Evolutionary conservation across 1,140 invertebrate genomes (phyloP).

Genomic region (Drosophila pseudoananassae): DNA sequence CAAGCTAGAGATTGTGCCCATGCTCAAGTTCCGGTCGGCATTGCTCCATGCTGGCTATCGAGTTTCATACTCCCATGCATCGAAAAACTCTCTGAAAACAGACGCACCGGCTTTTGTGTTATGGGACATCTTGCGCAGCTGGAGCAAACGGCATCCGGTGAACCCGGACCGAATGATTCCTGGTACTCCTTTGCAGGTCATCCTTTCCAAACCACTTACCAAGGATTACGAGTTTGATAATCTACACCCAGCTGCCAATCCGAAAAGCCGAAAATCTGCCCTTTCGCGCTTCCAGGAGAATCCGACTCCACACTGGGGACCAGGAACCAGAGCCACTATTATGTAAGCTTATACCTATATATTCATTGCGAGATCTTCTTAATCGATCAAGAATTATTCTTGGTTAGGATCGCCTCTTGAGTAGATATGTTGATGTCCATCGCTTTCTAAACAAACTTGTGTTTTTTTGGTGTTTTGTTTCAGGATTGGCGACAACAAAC

Average conservation of each 20-base stretch:
- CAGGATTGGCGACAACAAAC: conserved; percentile 86
- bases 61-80: conserved; percentile 96
- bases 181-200: conserved; percentile 85
- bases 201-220: conserved; percentile 85
- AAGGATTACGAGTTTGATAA: conserved; percentile 87
- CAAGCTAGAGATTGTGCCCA: conserved; percentile 88
- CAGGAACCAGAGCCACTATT: conserved; percentile 89
- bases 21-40: conserved; percentile 92
- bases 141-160: conserved; percentile 89
- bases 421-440: too few species aligned
- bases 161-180: conserved; percentile 85
- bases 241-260: conserved; percentile 90
- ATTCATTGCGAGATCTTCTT: not conserved
- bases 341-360: conserved; percentile 85
- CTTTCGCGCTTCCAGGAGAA: conserved; percentile 94
- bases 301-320: conserved; percentile 94
- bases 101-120: conserved; percentile 93
- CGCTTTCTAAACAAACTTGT: too few species aligned
- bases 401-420: too few species aligned
- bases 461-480: conserved; percentile 21
- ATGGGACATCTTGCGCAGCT: conserved; percentile 96
- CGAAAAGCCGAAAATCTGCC: conserved; percentile 89
- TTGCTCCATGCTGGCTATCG: conserved; percentile 96
- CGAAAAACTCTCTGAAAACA: conserved; percentile 96
- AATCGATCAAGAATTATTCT: too few species aligned